Conservation (phyloP, 2,888 invertebrate species). For the Pristionchus mayeri region DNA sequence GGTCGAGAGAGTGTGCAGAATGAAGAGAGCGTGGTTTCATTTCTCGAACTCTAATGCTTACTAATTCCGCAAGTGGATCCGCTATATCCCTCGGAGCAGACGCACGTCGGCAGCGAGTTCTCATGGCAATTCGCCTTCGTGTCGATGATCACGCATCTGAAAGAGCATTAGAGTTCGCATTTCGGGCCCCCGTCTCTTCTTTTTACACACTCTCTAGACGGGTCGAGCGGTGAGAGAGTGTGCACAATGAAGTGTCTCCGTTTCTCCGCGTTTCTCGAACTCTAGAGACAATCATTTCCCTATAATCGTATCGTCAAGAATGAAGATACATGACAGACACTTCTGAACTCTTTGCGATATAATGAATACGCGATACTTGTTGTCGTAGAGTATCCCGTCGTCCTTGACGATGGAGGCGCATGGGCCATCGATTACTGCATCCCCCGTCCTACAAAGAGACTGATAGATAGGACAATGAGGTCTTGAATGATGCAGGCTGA, state of each 20-base stretch:
- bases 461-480: background rate
- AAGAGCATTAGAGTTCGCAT: background rate
- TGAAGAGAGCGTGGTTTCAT: background rate
- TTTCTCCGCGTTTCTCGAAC: too few species aligned
- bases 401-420: conserved; percentile 26
- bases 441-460: background rate
- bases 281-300: too few species aligned
- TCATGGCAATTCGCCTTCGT: background rate
- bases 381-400: background rate
- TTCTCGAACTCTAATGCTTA: background rate
- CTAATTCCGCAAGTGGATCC: conserved; percentile 5
- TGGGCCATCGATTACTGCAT: background rate
- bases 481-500: background rate
- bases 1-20: background rate
- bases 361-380: background rate
- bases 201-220: too few species aligned
- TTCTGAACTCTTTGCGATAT: too few species aligned
- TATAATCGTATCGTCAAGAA: too few species aligned
- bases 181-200: too few species aligned
- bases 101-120: background rate
- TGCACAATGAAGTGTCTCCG: too few species aligned
- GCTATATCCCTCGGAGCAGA: conserved; percentile 36
- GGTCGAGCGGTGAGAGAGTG: too few species aligned
- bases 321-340: too few species aligned
- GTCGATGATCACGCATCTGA: conserved; percentile 12